Evolutionary conservation across 1,140 invertebrate species (phyloP).

Genomic region (Globodera rostochiensis): DNA sequence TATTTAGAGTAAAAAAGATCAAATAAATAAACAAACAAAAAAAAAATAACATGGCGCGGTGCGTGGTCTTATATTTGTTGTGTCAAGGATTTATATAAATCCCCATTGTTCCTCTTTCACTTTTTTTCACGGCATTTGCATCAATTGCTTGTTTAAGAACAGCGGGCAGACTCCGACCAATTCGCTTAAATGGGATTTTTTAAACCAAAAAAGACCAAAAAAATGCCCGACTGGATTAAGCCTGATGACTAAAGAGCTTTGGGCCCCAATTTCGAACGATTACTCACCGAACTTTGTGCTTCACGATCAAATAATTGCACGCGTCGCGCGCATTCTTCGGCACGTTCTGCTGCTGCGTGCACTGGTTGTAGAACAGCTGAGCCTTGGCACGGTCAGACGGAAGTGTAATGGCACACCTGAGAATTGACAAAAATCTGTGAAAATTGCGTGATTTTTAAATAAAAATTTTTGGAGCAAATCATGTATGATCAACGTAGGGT

Average conservation of each 20-base stretch:
- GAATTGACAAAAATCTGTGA: background rate
- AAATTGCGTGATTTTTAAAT: no score
- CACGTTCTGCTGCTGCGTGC: slow-evolving; percentile 2
- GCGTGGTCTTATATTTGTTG: no score
- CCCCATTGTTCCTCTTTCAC: no score
- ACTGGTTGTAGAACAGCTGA: slow-evolving; percentile 11
- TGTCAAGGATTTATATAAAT: no score
- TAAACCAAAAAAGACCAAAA: background rate
- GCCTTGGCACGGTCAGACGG: background rate
- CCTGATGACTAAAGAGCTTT: no score
- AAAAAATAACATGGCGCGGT: no score
- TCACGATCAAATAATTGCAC: slow-evolving; percentile 13
- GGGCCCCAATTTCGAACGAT: background rate
- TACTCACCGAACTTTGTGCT: slow-evolving; percentile 5
- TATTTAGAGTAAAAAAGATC: no score
- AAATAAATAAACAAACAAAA: no score
- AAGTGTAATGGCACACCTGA: slow-evolving; percentile 18
- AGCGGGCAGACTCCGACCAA: slow-evolving; percentile 18
- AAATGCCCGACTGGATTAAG: no score
- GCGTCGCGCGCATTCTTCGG: slow-evolving; percentile 1
- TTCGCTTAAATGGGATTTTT: slow-evolving; percentile 1
- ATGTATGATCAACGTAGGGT: no score
- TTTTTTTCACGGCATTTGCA: slow-evolving; percentile 2
- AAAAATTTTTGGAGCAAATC: no score
- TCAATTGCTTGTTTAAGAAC: slow-evolving; percentile 9